Conservation (phyloP, 2,797 vertebrate genomes). For the Scolopax rusticola region DNA sequence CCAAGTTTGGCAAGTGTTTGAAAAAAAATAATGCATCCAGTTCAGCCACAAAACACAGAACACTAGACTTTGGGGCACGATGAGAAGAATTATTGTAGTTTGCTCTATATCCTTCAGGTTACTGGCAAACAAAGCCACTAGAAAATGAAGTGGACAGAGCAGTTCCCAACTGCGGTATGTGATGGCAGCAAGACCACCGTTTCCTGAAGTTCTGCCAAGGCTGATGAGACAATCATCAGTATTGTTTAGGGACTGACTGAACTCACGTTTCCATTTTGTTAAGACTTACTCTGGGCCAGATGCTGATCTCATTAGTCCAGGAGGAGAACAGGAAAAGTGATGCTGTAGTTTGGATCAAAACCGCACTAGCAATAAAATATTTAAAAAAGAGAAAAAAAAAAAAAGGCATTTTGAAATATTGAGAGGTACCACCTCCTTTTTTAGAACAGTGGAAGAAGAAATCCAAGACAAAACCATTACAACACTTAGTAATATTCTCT, state of each 20-base stretch:
- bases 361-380: neutral
- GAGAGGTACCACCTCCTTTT: neutral
- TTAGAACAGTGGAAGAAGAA: neutral
- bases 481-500: neutral
- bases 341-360: neutral
- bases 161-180: neutral
- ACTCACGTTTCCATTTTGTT: neutral
- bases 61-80: neutral
- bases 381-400: neutral
- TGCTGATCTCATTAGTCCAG: conserved; percentile 29
- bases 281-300: neutral
- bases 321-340: conserved; percentile 1
- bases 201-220: neutral
- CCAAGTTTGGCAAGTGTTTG: neutral
- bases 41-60: neutral
- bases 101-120: neutral
- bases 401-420: neutral
- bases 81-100: neutral
- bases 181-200: neutral
- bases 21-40: neutral
- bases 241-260: neutral
- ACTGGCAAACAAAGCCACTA: neutral
- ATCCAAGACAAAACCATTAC: neutral
- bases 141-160: neutral
- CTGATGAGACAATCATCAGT: neutral